Base-by-base conservation (phyloP, 1,140 invertebrate species). In the Augochlora pura region DNA sequence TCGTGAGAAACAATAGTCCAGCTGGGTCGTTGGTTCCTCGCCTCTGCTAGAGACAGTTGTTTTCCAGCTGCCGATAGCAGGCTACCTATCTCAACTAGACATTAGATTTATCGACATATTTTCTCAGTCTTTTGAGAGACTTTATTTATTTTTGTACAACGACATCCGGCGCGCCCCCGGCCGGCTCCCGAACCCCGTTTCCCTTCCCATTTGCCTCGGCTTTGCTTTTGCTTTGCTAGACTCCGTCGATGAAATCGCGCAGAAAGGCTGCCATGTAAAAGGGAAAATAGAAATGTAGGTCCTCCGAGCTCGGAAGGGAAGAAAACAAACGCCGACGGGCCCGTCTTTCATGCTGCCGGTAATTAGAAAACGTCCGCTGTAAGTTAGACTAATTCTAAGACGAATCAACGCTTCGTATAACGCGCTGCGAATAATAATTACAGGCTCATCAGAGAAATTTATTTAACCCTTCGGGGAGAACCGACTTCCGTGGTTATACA, bases 31-130 rank as follows among this genome's bases (percentile, higher is more conserved):
- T 42, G 23, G 21, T 27, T 54, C 25, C 63, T 42, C 32, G 6
- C 5, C 68, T 16, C 23, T n/a, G 2, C 5, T 9, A 23, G 21
- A 38, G 84, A 69, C 72, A 82, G 52, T 70, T 72, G 54, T 82
- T 86, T 80, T n/a, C 62, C 83, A 1, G 14, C 42, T 4, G 1
- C 4, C 42, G 12, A 21, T 59, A n/a, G 66, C 32, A 14, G 27
- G 39, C 16, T 52, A 84, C 71, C 86, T 86, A 89, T 85, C 79
- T 85, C 80, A 66, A 66, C 68, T 81, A 88, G 80, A 85, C 83
- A 69, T 81, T 88, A 88, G 86, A 90, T 90, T 90, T 89, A 89
- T 90, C 86, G 86, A 86, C 83, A 85, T 90, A 90, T 88, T 90
- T 89, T 88, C 88, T 88, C 64, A 73, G 80, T 80, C 70, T 78